A percentile compares a stretch with the other conserved stretches of the same genome.
Conservation (phyloP, 2,113 vertebrate species). For the Burhinus bistriatus region DNA sequence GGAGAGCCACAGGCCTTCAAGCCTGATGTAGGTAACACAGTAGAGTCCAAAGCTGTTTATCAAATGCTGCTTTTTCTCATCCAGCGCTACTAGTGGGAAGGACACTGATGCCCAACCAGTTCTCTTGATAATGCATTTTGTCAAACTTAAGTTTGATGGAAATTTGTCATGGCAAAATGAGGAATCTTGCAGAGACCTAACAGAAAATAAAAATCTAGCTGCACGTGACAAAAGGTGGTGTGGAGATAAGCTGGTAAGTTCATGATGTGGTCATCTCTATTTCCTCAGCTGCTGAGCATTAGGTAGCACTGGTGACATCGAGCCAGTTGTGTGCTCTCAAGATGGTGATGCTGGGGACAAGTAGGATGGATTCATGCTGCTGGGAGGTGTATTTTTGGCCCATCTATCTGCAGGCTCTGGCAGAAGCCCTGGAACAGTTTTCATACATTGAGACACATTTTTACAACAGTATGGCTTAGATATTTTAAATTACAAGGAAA, state of each 20-base stretch:
- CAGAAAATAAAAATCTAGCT: neutral
- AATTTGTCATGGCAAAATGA: neutral
- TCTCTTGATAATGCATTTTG: neutral
- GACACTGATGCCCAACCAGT: neutral
- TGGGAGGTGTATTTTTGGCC: neutral
- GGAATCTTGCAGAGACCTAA: neutral
- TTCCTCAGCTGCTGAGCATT: neutral
- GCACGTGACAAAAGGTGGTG: neutral
- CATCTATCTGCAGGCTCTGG: neutral
- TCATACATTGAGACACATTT: neutral
- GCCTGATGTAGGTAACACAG: neutral
- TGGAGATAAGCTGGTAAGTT: neutral
- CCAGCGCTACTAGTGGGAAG: neutral
- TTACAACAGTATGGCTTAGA: neutral
- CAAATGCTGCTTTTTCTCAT: fast-evolving
- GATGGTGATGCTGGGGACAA: neutral
- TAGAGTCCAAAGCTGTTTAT: neutral
- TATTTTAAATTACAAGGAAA: neutral
- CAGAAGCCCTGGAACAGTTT: slow-evolving; percentile 6
- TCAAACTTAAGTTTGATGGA: neutral
- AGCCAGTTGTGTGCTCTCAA: fast-evolving
- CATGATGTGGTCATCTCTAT: fast-evolving
- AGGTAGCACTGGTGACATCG: fast-evolving
- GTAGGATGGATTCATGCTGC: neutral
- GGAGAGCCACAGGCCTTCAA: neutral